Evolutionary conservation across 2,888 invertebrate species (phyloP), one percentile per base, ranked within the genome.

Genomic region (Hedychridium roseum): DNA sequence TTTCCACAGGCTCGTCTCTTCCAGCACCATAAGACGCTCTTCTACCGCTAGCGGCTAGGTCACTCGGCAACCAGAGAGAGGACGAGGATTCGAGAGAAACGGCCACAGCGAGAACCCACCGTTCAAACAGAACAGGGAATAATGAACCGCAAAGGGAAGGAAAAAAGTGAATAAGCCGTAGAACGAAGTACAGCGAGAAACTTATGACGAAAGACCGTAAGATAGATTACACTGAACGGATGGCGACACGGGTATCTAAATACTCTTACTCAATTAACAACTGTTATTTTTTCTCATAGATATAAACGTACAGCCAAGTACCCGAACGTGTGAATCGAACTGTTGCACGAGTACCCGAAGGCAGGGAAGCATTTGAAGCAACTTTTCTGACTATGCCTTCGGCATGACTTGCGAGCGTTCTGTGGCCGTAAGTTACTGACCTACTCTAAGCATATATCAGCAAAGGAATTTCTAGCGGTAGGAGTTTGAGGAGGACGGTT

Each of bases 21-120:
- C 63, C 66, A 57, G 63, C 48, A 57, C 54, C 61, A 63, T 64
- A 65, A 70, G 63, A 71, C 66, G 63, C 59, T 57, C n/a, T n/a
- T n/a, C 68, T 64, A 71, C 71, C 70, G 74, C 74, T 74, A 68
- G 70, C 73, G 74, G 75, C 73, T 74, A 76, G 75, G 76, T 76
- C 74, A 70, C 66, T 65, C 55, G 57, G 50, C 46, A n/a, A 54
- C 50, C n/a, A 27, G 9, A 27, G 12, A 9, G 27, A 7, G 27
- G 12, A 27, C 27, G 27, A 27, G 9, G 9, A 6, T 9, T 4
- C 5, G 23, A 23, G 4, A 5, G 23, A 23, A 9, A 6, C 9
- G 23, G 23, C 5, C 23, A 27, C 9, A 9, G 27, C 27, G 27
- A 27, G n/a, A n/a, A n/a, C n/a, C n/a, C n/a, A n/a, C n/a, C n/a